Conservation (phyloP, 2,888 invertebrate genomes). For the Drosophila suboccidentalis region DNA sequence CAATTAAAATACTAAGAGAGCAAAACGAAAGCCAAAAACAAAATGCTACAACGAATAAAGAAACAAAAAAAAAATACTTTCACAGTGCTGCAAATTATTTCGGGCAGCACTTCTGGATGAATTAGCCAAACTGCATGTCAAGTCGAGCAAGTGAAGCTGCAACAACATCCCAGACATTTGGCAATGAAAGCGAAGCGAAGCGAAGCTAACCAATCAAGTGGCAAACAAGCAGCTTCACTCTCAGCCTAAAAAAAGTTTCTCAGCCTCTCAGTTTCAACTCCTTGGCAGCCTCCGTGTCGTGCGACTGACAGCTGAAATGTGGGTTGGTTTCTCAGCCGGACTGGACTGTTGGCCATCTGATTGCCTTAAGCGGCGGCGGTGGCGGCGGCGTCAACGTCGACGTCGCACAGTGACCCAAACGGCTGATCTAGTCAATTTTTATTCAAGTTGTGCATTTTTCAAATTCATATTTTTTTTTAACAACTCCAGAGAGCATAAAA, state of each 20-base stretch:
- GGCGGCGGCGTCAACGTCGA: neutral
- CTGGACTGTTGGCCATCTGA: slow-evolving; percentile 22
- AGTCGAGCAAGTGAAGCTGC: slow-evolving; percentile 61
- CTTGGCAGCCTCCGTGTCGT: slow-evolving; percentile 40
- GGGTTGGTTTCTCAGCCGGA: slow-evolving; percentile 62
- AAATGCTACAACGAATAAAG: slow-evolving; percentile 7
- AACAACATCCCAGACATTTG: slow-evolving; percentile 55
- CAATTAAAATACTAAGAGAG: slow-evolving; percentile 70
- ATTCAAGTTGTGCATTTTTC: neutral
- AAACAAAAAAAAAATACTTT: slow-evolving; percentile 61
- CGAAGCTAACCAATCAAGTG: slow-evolving; percentile 72
- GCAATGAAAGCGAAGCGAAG: slow-evolving; percentile 76
- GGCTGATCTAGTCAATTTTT: too few relatives aligned
- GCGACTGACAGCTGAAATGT: slow-evolving; percentile 68
- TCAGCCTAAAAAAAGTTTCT: slow-evolving; percentile 28
- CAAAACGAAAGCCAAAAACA: slow-evolving; percentile 50
- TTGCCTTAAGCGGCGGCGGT: slow-evolving; percentile 1
- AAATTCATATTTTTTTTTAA: neutral
- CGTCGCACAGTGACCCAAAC: neutral
- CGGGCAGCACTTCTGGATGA: slow-evolving; percentile 78
- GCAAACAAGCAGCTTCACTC: slow-evolving; percentile 64
- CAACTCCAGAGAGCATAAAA: neutral
- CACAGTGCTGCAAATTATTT: slow-evolving; percentile 75
- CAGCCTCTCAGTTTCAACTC: slow-evolving; percentile 41
- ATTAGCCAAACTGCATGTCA: slow-evolving; percentile 78